Percentiles rank a stretch among this genome's conserved stretches.
phyloP scores from a whole-genome alignment of 2,113 vertebrate species.

The Pachypanchax playfairii region DNA sequence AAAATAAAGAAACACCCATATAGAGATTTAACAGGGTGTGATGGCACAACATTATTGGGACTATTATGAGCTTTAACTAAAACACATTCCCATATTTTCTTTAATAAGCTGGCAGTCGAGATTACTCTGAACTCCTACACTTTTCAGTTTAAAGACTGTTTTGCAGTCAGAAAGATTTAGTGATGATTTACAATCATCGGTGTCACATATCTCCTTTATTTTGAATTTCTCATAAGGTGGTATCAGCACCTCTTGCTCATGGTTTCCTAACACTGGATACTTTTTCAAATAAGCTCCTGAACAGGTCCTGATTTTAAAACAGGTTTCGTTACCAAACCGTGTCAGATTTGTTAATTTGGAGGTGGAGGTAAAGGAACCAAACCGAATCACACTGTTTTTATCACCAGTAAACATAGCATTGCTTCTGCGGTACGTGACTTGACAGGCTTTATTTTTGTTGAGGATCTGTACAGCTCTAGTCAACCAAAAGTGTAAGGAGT shows the following conservation, averaged over 20 bases:
- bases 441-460: background rate
- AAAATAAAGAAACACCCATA: no score
- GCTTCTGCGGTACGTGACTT: constrained; percentile 18
- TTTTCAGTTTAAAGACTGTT: background rate
- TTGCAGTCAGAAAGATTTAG: background rate
- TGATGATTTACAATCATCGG: background rate
- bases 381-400: constrained; percentile 13
- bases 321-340: background rate
- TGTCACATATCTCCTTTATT: background rate
- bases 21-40: no score
- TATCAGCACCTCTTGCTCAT: constrained; percentile 2
- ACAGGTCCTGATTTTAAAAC: constrained; percentile 36
- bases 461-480: constrained; percentile 32
- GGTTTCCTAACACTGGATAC: background rate
- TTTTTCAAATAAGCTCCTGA: constrained; percentile 9
- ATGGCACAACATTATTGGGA: no score
- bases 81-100: no score
- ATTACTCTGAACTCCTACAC: background rate
- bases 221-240: constrained; percentile 4
- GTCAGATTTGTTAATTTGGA: fast-evolving
- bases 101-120: no score
- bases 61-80: no score
- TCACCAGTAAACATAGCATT: fast-evolving
- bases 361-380: constrained; percentile 33
- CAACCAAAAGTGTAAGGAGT: constrained; percentile 42